phyloP scores from a whole-genome alignment of 2,888 invertebrate genomes.

The Volucella zonaria region DNA sequence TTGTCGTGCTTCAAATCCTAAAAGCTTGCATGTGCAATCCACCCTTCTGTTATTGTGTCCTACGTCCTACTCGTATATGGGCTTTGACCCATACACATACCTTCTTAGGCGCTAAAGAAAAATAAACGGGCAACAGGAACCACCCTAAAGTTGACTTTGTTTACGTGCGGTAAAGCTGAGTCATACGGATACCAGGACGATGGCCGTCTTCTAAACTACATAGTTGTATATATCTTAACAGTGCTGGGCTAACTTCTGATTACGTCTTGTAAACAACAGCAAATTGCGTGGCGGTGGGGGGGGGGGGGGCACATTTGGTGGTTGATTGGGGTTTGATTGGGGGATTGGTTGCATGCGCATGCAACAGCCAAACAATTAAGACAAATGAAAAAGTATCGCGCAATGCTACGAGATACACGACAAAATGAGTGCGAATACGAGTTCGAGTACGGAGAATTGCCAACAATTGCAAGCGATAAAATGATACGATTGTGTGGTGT shows the following conservation, averaged over 20 bases:
- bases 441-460: slow-evolving; percentile 27
- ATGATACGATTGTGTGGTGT: slow-evolving; percentile 48
- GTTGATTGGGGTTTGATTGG: not conserved
- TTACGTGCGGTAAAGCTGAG: slow-evolving; percentile 14
- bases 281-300: too few species aligned
- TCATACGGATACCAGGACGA: slow-evolving; percentile 31
- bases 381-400: slow-evolving; percentile 58
- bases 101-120: slow-evolving; percentile 13
- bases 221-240: not conserved
- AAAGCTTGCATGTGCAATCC: slow-evolving; percentile 3
- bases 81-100: slow-evolving; percentile 27
- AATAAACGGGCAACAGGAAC: slow-evolving; percentile 34
- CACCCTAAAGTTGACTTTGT: slow-evolving; percentile 8
- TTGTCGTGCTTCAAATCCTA: slow-evolving; percentile 15
- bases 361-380: slow-evolving; percentile 67
- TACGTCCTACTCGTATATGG: too few species aligned
- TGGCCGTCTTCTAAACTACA: slow-evolving; percentile 24
- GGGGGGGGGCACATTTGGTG: not conserved
- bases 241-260: slow-evolving; percentile 44
- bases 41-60: slow-evolving; percentile 10
- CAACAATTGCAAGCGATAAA: slow-evolving; percentile 42
- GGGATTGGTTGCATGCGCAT: slow-evolving; percentile 47
- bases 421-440: too few species aligned
- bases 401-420: slow-evolving; percentile 13
- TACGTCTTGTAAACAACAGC: slow-evolving; percentile 53